Conservation (phyloP, 2,888 invertebrate genomes). For the Cacoxenus indagator region DNA sequence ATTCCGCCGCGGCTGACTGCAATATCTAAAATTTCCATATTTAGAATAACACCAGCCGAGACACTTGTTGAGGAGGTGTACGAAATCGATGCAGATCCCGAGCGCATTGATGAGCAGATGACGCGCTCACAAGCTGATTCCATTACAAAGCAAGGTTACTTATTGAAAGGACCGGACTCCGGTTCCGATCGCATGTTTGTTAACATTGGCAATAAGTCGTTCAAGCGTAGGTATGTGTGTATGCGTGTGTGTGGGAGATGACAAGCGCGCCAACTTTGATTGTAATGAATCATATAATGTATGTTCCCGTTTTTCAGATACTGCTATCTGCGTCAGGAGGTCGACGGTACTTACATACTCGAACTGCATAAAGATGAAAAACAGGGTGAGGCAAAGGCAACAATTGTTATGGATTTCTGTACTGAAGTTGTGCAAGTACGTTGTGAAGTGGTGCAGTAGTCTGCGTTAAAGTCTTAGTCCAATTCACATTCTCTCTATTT, state of each 20-base stretch:
- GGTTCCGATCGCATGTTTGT: slow-evolving; percentile 91
- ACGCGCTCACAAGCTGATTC: slow-evolving; percentile 78
- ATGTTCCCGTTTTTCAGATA: no score
- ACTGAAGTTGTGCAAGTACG: slow-evolving; percentile 86
- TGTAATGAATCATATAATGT: no score
- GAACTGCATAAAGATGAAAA: slow-evolving; percentile 95
- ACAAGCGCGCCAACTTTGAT: neutral
- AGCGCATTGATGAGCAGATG: slow-evolving; percentile 81
- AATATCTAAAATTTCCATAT: neutral
- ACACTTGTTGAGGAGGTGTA: slow-evolving; percentile 86
- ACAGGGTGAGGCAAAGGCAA: slow-evolving; percentile 90
- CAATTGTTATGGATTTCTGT: slow-evolving; percentile 94
- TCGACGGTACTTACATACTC: slow-evolving; percentile 91
- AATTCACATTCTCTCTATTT: neutral
- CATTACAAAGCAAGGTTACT: slow-evolving; percentile 90
- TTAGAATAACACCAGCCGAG: slow-evolving; percentile 72
- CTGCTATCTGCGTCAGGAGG: slow-evolving; percentile 90
- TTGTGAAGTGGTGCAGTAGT: slow-evolving; percentile 24
- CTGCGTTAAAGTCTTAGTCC: neutral
- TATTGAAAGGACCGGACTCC: slow-evolving; percentile 92
- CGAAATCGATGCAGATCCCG: slow-evolving; percentile 89
- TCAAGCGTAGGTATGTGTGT: slow-evolving; percentile 78
- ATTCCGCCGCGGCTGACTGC: no score
- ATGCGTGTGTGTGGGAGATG: neutral
- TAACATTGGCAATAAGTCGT: slow-evolving; percentile 92